A percentile compares a stretch with the other conserved stretches of the same genome.
Conservation (phyloP, 2,113 vertebrate species). For the Capra hircus region DNA sequence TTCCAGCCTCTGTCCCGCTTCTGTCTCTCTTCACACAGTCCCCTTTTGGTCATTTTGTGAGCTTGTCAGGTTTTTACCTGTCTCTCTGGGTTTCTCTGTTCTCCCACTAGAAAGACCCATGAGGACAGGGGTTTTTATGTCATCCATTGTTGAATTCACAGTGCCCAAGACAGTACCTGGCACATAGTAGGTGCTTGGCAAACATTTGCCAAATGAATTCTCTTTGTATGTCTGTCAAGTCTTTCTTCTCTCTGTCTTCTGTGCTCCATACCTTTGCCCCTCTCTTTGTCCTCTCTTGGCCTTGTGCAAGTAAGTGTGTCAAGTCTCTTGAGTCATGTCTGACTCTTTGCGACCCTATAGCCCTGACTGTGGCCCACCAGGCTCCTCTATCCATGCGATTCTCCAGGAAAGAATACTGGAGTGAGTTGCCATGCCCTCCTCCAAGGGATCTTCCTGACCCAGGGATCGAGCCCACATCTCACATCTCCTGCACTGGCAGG, state of each 20-base stretch:
- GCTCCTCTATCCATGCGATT: not conserved
- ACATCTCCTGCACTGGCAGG: not conserved
- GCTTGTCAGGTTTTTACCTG: not conserved
- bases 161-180: not conserved
- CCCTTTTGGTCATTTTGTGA: not conserved
- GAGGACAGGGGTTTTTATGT: not conserved
- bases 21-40: not conserved
- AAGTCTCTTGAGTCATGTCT: not conserved
- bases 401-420: not conserved
- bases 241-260: no score
- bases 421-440: not conserved
- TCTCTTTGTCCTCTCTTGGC: not conserved
- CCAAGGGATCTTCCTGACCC: not conserved
- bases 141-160: not conserved
- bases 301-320: not conserved
- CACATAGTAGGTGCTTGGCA: not conserved
- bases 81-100: not conserved
- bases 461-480: not conserved
- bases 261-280: not conserved
- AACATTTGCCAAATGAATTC: not conserved
- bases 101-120: not conserved
- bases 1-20: not conserved
- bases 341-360: not conserved
- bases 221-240: not conserved
- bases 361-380: not conserved